Evolutionary conservation across 2,888 invertebrate species (phyloP).

Genomic region (Poecilobothrus nobilitatus): DNA sequence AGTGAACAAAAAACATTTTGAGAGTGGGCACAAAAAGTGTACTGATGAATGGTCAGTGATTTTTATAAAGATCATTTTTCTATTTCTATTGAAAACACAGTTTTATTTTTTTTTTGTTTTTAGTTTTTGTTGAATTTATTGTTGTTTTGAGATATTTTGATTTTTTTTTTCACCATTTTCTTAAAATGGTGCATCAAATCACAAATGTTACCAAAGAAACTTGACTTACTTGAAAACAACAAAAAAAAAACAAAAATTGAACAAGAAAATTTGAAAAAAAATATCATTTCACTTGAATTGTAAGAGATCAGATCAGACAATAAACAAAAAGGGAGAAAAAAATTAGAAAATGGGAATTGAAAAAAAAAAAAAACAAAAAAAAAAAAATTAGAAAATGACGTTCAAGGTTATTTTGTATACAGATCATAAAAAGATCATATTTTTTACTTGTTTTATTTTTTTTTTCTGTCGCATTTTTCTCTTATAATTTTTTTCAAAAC

Average conservation of each 20-base stretch:
- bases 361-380: background rate
- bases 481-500: too few relatives aligned
- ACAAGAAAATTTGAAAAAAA: background rate
- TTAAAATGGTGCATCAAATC: background rate
- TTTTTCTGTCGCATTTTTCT: too few relatives aligned
- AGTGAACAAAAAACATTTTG: too few relatives aligned
- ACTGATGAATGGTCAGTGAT: background rate
- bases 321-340: background rate
- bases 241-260: background rate
- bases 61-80: slow-evolving; percentile 1
- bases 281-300: background rate
- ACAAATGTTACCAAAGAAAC: too few relatives aligned
- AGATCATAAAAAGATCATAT: too few relatives aligned
- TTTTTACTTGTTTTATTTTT: too few relatives aligned
- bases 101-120: background rate
- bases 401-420: background rate
- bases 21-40: background rate
- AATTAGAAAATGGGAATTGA: background rate
- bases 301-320: background rate
- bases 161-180: background rate
- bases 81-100: background rate
- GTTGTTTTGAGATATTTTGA: background rate
- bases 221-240: background rate
- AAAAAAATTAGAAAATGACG: background rate
- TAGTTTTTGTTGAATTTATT: background rate